Percentiles rank a stretch among this genome's conserved stretches.
These are phyloP conservation scores for Vicugna pacos DNA, from an alignment of 2,113 vertebrate species.

Conservation along the genomic window DNA sequence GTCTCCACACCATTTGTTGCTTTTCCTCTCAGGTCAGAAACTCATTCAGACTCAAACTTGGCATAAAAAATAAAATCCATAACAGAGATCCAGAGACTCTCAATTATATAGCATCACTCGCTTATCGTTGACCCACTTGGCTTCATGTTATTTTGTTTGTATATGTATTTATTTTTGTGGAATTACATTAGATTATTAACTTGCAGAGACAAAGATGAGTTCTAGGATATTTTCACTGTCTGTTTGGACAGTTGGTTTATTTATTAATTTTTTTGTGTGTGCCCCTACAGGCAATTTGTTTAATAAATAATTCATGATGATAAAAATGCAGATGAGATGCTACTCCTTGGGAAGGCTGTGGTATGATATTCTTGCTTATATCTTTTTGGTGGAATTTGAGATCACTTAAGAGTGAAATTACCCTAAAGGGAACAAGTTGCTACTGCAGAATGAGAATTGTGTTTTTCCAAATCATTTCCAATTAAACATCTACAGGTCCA, in stretches of 20 bases:
- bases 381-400: constrained; percentile 43
- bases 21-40: background rate
- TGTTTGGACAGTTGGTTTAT: background rate
- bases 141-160: background rate
- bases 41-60: background rate
- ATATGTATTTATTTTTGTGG: background rate
- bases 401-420: constrained; percentile 22
- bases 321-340: background rate
- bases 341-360: background rate
- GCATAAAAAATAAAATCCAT: background rate
- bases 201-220: constrained; percentile 15
- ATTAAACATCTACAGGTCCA: background rate
- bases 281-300: background rate
- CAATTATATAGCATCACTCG: background rate
- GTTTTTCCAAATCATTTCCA: constrained; percentile 31
- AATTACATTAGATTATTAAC: constrained; percentile 15
- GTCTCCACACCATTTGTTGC: background rate
- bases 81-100: background rate
- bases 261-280: background rate
- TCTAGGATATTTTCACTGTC: background rate
- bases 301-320: constrained; percentile 58
- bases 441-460: background rate
- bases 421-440: background rate
- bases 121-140: background rate
- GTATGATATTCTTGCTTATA: background rate